These are phyloP conservation scores for Ardeotis arabs DNA, from an alignment of 2,113 vertebrate species.

Conservation along the genomic window DNA sequence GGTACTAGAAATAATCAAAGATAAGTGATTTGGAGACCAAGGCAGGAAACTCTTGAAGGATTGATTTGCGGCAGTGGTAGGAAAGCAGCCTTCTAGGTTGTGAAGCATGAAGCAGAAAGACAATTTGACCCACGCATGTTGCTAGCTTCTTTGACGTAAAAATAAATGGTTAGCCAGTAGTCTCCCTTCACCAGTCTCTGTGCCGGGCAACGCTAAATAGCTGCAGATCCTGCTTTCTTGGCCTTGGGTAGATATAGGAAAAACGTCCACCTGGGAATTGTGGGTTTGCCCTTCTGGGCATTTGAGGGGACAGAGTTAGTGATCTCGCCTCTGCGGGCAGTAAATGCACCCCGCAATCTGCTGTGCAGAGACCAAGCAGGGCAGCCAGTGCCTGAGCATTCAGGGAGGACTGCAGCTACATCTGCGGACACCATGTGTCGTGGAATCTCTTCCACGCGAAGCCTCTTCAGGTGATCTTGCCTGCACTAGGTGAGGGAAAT, in stretches of 20 bases:
- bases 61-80: background rate
- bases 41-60: background rate
- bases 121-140: accelerated
- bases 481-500: background rate
- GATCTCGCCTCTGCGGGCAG: background rate
- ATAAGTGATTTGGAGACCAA: background rate
- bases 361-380: background rate
- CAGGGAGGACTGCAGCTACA: background rate
- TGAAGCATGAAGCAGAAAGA: background rate
- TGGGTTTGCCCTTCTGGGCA: background rate
- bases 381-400: background rate
- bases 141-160: background rate
- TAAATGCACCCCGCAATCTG: background rate
- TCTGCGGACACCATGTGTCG: background rate
- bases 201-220: background rate
- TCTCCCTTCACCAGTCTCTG: background rate
- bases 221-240: background rate
- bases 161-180: background rate
- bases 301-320: background rate
- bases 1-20: background rate
- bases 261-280: background rate
- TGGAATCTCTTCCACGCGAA: background rate
- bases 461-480: background rate
- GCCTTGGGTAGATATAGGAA: background rate
- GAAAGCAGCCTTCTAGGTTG: background rate